Conservation (phyloP, 2,113 vertebrate genomes). For the Alligator sinensis region DNA sequence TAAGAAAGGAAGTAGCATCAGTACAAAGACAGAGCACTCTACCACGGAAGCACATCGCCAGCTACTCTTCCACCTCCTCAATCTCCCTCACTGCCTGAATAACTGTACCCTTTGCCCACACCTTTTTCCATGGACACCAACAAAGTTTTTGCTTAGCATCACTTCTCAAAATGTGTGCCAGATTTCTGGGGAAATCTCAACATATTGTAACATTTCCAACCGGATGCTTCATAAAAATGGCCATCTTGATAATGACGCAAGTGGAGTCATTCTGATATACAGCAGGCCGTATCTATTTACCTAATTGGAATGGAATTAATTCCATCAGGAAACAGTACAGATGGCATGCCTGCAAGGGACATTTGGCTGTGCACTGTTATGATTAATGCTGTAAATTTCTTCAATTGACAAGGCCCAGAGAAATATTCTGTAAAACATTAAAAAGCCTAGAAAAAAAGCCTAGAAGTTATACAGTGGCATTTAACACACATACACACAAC, state of each 20-base stretch:
- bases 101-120: not conserved
- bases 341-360: constrained; percentile 62
- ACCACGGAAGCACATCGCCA: no score
- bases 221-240: not conserved
- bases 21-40: no score
- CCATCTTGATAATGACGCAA: constrained; percentile 5
- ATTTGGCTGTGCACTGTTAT: constrained; percentile 29
- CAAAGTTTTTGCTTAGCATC: not conserved
- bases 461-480: not conserved
- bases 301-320: constrained; percentile 25
- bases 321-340: constrained; percentile 47
- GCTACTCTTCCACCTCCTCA: not conserved
- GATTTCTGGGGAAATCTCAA: not conserved
- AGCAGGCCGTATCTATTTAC: constrained; percentile 34
- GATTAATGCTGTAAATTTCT: constrained; percentile 32
- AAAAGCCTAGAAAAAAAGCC: not conserved
- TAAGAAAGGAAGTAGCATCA: no score
- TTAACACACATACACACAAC: not conserved
- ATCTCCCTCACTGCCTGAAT: not conserved
- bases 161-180: not conserved
- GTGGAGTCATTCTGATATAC: not conserved
- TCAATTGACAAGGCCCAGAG: constrained; percentile 1
- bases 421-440: not conserved
- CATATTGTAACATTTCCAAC: not conserved
- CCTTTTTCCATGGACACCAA: not conserved